Base-by-base conservation (phyloP, 2,888 invertebrate genomes). In the Chironomus riparius region DNA sequence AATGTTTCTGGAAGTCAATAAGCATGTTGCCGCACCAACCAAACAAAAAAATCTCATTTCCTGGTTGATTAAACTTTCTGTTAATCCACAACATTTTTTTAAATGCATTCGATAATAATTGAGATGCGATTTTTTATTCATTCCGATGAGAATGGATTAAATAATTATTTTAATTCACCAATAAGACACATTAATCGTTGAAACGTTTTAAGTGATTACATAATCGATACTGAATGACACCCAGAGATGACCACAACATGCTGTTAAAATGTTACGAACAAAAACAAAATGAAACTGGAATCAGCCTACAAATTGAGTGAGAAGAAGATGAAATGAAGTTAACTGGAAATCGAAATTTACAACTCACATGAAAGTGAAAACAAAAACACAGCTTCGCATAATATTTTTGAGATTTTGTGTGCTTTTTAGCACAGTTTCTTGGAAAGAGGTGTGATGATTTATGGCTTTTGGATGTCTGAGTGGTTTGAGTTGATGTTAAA, bases 31-130 rank as follows among this genome's bases (percentile, higher is more conserved):
- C 50, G 13, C 50, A 15, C 15, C 50, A 50, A 15, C 50, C 15
- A n/a, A 12, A 22, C 10, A 18, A 56, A 56, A 50, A 56, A 18
- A 15, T 22, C 21, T 65, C 56, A 50, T 71, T 71, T 71, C 71
- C 71, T 71, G 71, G 71, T 71, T 71, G 50, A 71, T 71, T 71
- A 71, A 71, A 71, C 71, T 65, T 65, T 65, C 24, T 65, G 24
- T 65, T 65, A 21, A 22, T 12, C 65, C 18, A 62, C 38, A 38
- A 38, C 28, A n/a, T 5, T 38, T 38, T 38, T 38, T 38, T 50
- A 15, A 50, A 50, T 50, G 50, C 13, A 50, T 56, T 38, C 38
- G 38, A 38, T 38, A 38, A 38, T 38, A 38, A 38, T 38, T 10
- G 38, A 38, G 38, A 38, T 38, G 38, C 38, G 56, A 56, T 56